Evolutionary conservation across 2,888 invertebrate genomes (phyloP), one percentile per base, ranked within the genome.

Genomic region (Ormyrus labotus): DNA sequence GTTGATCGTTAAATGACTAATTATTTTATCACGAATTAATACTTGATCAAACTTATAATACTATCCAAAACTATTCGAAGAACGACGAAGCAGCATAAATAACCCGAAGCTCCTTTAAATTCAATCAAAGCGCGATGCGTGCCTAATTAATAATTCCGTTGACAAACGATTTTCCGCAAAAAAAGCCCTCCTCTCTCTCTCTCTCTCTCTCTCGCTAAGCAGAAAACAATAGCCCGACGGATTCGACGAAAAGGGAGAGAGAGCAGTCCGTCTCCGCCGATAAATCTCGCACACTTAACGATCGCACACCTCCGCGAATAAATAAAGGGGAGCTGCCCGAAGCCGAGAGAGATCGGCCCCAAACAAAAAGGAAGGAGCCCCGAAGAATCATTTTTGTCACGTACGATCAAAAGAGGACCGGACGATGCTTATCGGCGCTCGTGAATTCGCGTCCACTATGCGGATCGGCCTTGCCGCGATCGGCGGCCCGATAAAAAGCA

Each of bases 331-430:
- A 55, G 58, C n/a, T 2, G 45, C 19, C 34, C 34, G 34, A 2
- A 34, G 34, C 34, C 34, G 34, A 34, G 34, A 34, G 2, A 19
- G 48, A n/a, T 60, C 9, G 19, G 34, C 1, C 5, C 9, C 57
- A 19, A 58, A 60, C 19, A 47, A 58, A 45, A 19, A 50, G 57
- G 10, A 61, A 51, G 11, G 9, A 58, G 45, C 51, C 10, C 9
- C 61, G 13, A 57, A 63, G 73, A 70, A 76, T 72, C 51, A 80
- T 73, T 80, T 82, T 82, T 77, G 77, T 82, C 82, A 77, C 80
- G 65, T 63, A 70, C 73, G 65, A 73, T 73, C 57, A 76, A 76
- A 63, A 73, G 69, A 69, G 51, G 57, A 45, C 55, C 57, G 19
- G 57, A 60, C 71, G 73, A 80, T 82, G 64, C 9, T 64, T 77